Conservation (phyloP, 2,113 vertebrate species). For the Anhinga anhinga region DNA sequence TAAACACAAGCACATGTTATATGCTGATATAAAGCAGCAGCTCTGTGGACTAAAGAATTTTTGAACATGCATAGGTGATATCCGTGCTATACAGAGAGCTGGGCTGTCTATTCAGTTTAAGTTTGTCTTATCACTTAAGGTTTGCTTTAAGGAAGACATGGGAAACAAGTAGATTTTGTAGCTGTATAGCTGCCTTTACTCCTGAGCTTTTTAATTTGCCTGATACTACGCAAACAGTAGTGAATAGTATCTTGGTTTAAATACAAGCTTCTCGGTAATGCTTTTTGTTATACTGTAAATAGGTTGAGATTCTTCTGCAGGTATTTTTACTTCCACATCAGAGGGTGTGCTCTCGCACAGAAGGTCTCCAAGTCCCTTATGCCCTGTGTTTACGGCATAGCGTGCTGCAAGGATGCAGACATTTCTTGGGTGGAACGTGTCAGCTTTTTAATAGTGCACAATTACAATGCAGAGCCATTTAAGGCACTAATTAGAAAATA, state of each 20-base stretch:
- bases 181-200: neutral
- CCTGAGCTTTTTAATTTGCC: neutral
- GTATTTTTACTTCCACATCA: neutral
- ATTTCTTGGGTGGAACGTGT: neutral
- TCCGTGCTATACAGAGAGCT: neutral
- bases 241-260: neutral
- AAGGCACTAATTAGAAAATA: conserved; percentile 66
- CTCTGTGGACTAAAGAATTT: neutral
- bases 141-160: neutral
- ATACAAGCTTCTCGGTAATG: neutral
- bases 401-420: neutral
- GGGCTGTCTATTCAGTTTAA: neutral
- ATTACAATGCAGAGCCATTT: conserved; percentile 44
- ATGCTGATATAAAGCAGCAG: neutral
- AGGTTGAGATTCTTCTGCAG: neutral
- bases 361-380: neutral
- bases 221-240: neutral
- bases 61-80: accelerated
- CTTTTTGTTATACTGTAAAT: neutral
- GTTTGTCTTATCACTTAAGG: neutral
- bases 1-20: neutral
- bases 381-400: accelerated
- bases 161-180: neutral
- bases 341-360: neutral
- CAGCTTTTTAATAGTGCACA: conserved; percentile 20